Evolutionary conservation across 2,797 vertebrate genomes (phyloP), one percentile per base, ranked within the genome.

Genomic region (Leucoraja ocellata): DNA sequence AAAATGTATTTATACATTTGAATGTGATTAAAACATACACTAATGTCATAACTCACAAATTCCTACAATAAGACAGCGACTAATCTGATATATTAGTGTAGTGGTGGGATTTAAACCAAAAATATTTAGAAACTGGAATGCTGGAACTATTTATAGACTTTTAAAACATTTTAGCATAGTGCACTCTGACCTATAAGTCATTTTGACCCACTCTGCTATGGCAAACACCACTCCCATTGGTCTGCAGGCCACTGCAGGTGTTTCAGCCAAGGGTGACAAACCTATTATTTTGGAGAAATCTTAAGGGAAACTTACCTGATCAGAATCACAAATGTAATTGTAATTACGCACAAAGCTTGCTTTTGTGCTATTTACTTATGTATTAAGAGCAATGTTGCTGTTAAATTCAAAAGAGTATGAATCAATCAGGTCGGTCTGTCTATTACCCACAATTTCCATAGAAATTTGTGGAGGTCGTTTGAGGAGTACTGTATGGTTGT

Each of bases 161-260:
- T 39, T 16, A 71, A 91, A 21, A 74, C 25, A 36, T 9, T 39
- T 74, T 32, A 91, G 71, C 39, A 16, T 9, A 92, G 25, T 76
- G 28, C 71, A 92, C 36, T 16, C 71, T 92, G 90, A 91, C 68
- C 90, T 91, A 74, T 39, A 91, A 76, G 1, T 36, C 65, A 25
- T 91, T 74, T 21, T 54, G 54, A 58, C 71, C 90, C 39, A 13
- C 68, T 25, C 36, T 73, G 32, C 68, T 39, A 46, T 54, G 73
- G 46, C 68, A 91, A 46, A 74, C 68, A 91, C 65, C 71, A 74
- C 68, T 23, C 90, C 39, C 10, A 14, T 39, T 39, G 32, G 39
- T 76, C 39, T 76, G 39, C 5, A 74, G 25, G 46, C 21, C 36
- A 74, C 25, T 13, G 25, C 90, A 54, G 71, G 73, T 92, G 71